Evolutionary conservation across 2,797 vertebrate species (phyloP).

Genomic region (Oryzias sinensis): DNA sequence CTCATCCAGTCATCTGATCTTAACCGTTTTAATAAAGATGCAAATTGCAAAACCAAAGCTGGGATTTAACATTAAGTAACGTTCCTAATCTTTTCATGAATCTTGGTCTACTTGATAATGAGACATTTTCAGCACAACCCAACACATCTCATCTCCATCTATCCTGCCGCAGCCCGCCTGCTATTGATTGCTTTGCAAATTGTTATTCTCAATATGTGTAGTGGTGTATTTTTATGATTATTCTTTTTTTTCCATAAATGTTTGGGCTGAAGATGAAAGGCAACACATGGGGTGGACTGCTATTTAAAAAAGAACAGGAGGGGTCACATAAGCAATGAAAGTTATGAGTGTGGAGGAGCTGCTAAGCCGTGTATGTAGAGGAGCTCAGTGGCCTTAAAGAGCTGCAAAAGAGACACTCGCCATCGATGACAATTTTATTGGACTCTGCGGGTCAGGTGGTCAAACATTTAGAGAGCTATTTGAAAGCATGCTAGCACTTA

Average conservation of each 20-base stretch:
- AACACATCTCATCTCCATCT: constrained; percentile 59
- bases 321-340: constrained; percentile 63
- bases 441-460: constrained; percentile 6
- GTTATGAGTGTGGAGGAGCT: constrained; percentile 37
- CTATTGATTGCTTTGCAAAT: constrained; percentile 78
- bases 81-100: constrained; percentile 69
- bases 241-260: constrained; percentile 73
- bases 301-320: constrained; percentile 66
- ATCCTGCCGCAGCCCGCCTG: constrained; percentile 58
- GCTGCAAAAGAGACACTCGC: constrained; percentile 20
- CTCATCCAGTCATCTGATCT: constrained; percentile 33
- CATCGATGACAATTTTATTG: constrained; percentile 23
- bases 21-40: constrained; percentile 59
- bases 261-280: constrained; percentile 79
- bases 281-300: constrained; percentile 57
- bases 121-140: constrained; percentile 68
- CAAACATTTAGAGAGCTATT: constrained; percentile 13
- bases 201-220: constrained; percentile 72
- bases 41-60: constrained; percentile 57
- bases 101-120: constrained; percentile 67
- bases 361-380: constrained; percentile 20
- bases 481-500: constrained; percentile 1
- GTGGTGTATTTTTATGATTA: constrained; percentile 62
- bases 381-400: constrained; percentile 33
- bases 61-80: constrained; percentile 65